Evolutionary conservation across 64 coral and sea anemone species (phyloP), one percentile per base, ranked within the genome.

Genomic region (Astreopora myriophthalma): DNA sequence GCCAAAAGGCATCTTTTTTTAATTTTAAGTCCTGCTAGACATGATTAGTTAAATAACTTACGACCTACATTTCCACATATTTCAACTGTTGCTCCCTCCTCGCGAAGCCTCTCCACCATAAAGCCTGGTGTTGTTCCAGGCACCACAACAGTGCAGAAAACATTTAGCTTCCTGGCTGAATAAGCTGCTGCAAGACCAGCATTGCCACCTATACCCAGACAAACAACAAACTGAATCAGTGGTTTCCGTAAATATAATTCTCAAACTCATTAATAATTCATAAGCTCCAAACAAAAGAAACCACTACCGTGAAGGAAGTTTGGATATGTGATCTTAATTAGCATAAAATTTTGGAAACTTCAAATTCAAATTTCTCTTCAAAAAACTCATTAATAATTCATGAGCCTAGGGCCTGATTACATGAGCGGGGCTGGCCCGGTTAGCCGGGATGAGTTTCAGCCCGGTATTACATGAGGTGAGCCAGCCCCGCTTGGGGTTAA

Each of bases 171-270:
- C 69, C 84, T 93, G 16, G 94, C 94, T 24, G 97, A 64, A 73
- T 99, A 93, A 35, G 97, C 97, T 70, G 97, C 97, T 70, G 97
- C 97, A 13, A 99, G 80, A 13, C 97, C 97, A 91, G 97, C 97
- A 96, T 95, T 99, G 24, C 97, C 97, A 70, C 97, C 97, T 99
- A 31, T 76, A 57, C 9, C 28, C 12, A 65, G 25, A 17, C 1
- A 80, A 3, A 79, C 34, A 39, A 80, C 23, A 73, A 73, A 31
- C 6, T 4, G 62, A 79, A 88, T 23, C 0, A 6, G 69, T 8
- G 32, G 14, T 44, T 72, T 28, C 46, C 8, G 8, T 71, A 44
- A 42, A 69, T 42, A 48, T 46, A 51, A 14, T 33, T 14, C 35
- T 34, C 29, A 13, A 61, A 36, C 23, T n/a, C 36, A 5, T 25